A percentile compares a stretch with the other conserved stretches of the same genome.
Evolutionary conservation across 2,888 invertebrate genomes (phyloP).

Genomic region (Drosophila putrida): DNA sequence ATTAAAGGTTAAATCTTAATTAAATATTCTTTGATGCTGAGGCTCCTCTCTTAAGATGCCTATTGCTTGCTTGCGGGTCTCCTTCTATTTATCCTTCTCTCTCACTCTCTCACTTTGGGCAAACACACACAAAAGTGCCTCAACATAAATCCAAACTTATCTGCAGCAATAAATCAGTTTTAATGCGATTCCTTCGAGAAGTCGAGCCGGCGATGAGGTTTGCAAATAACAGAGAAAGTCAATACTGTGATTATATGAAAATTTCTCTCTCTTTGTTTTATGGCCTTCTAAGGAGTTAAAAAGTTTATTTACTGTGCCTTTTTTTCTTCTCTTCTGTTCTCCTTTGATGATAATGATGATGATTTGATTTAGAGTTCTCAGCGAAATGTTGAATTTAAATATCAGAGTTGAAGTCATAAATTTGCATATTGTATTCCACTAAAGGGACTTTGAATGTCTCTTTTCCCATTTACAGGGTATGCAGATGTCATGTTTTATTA

Average conservation of each 20-base stretch:
- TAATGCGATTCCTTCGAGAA: constrained; percentile 64
- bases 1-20: constrained; percentile 74
- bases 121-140: constrained; percentile 13
- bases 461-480: neutral
- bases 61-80: neutral
- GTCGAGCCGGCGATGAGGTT: constrained; percentile 21
- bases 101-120: neutral
- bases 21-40: constrained; percentile 60
- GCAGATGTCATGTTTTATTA: too few relatives aligned
- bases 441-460: neutral
- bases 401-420: neutral
- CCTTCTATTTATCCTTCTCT: neutral
- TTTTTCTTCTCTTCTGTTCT: neutral
- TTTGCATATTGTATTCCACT: neutral
- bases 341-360: neutral
- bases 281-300: constrained; percentile 31
- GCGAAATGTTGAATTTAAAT: neutral
- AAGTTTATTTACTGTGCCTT: constrained; percentile 27
- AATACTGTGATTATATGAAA: constrained; percentile 46
- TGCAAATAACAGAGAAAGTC: constrained; percentile 21
- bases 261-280: constrained; percentile 28
- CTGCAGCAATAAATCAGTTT: constrained; percentile 77
- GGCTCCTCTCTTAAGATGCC: constrained; percentile 1
- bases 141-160: constrained; percentile 75
- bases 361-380: constrained; percentile 30